Base-by-base conservation (phyloP, 2,888 invertebrate species). In the Lamellibrachia satsuma region DNA sequence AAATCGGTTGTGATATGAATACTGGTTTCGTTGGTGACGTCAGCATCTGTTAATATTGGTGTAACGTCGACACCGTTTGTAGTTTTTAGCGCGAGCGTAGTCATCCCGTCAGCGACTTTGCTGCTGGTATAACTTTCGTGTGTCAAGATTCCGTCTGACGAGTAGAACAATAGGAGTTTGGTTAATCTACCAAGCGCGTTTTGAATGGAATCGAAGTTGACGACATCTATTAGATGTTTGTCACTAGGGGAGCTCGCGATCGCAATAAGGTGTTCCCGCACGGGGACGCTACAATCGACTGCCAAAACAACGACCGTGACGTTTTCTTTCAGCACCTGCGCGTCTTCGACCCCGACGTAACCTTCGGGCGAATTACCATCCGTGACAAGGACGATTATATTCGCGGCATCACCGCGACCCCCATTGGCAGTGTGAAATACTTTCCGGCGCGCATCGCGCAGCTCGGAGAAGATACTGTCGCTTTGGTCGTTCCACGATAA, bases 11-110 rank as follows among this genome's bases (percentile, higher is more conserved):
- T 75, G 22, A n/a, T 75, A 22, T 22, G 15, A 75, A 11, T 75
- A 75, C 75, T 75, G 75, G 75, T 75, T 11, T 75, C 75, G 75
- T 75, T 75, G 75, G 75, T 75, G 75, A 22, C 75, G 75, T 75
- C 75, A 75, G 11, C 75, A 22, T 15, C 75, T n/a, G 22, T 11
- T 75, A 75, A 11, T 4, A 4, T 75, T 22, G 75, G 75, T n/a
- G 75, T 75, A 75, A 75, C 75, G 75, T 11, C 2, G 75, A 75
- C 6, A 22, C 1, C 22, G 22, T 22, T 6, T 75, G 75, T 15
- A 11, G 75, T 57, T 57, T 15, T 2, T 75, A 22, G 15, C 11
- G 75, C 75, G 75, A 15, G 22, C 22, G 22, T 75, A 11, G 75
- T 75, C 75, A n/a, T 75, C 22, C 75, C 75, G 75, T 75, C 75